Percentiles rank a stretch among this genome's conserved stretches.
These are phyloP conservation scores for Limnephilus lunatus DNA, from an alignment of 2,888 invertebrate species.

Conservation along the genomic window DNA sequence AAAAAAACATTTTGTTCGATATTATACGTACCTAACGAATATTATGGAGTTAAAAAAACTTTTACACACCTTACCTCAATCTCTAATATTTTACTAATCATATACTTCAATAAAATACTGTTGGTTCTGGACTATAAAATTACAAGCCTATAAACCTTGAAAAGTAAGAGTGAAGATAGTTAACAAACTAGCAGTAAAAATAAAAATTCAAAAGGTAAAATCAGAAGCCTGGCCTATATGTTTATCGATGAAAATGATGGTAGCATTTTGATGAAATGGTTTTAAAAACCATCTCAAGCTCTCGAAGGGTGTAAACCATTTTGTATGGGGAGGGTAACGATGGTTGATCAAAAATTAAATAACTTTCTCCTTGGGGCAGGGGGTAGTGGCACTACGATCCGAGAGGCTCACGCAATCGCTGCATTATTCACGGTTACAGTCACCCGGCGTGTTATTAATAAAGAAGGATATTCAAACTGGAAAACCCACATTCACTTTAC, in stretches of 20 bases:
- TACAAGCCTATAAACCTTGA: neutral
- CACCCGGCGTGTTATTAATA: slow-evolving; percentile 11
- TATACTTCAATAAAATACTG: no score
- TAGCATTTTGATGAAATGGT: neutral
- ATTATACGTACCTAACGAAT: no score
- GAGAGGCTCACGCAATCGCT: slow-evolving; percentile 31
- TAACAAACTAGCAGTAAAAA: neutral
- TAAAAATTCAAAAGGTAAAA: neutral
- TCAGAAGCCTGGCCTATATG: neutral
- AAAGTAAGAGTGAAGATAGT: neutral
- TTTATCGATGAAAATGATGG: neutral
- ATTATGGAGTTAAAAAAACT: no score
- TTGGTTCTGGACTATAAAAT: neutral
- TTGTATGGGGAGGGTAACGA: neutral
- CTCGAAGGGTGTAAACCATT: neutral
- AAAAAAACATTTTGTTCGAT: no score
- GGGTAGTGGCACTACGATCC: neutral
- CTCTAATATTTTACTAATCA: no score
- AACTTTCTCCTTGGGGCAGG: neutral
- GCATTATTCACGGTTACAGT: slow-evolving; percentile 29
- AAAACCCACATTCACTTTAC: slow-evolving; percentile 21
- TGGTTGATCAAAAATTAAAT: slow-evolving; percentile 22
- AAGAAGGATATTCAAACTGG: slow-evolving; percentile 30
- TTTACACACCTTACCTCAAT: no score
- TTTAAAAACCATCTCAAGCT: neutral